Evolutionary conservation across 2,888 invertebrate species (phyloP).

Genomic region (Calliscelio sp.): DNA sequence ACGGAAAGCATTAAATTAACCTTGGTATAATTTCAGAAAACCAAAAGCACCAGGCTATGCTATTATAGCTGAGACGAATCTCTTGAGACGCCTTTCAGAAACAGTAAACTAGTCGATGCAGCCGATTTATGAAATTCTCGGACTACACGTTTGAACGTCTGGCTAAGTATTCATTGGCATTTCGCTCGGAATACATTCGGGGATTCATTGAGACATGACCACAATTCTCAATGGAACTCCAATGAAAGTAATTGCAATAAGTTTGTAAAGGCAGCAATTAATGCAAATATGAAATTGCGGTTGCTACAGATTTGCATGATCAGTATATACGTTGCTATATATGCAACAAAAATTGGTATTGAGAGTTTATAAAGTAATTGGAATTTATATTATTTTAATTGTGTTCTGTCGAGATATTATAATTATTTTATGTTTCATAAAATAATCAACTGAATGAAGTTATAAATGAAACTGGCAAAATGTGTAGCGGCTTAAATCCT

Average conservation of each 20-base stretch:
- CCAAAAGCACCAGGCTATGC: not conserved
- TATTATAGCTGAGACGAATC: slow-evolving; percentile 30
- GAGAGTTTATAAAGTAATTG: too few species aligned
- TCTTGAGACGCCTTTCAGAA: slow-evolving; percentile 54
- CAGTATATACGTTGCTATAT: too few species aligned
- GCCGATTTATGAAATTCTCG: slow-evolving; percentile 53
- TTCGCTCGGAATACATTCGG: slow-evolving; percentile 25
- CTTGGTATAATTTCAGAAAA: slow-evolving; percentile 5
- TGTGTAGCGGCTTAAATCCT: not conserved
- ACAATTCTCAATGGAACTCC: not conserved
- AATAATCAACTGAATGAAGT: not conserved
- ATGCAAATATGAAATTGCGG: not conserved
- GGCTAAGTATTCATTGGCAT: slow-evolving; percentile 25
- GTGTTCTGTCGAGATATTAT: too few species aligned
- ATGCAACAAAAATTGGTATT: too few species aligned
- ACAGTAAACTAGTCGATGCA: slow-evolving; percentile 35
- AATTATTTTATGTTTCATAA: too few species aligned
- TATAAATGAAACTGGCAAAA: not conserved
- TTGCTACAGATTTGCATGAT: slow-evolving; percentile 3
- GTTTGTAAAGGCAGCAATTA: not conserved
- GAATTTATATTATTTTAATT: too few species aligned
- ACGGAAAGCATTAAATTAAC: slow-evolving; percentile 28
- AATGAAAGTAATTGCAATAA: slow-evolving; percentile 13
- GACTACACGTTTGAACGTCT: slow-evolving; percentile 25
- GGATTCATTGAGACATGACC: slow-evolving; percentile 19